Base-by-base conservation (phyloP, 2,888 invertebrate genomes). In the Cephus pygmeus region DNA sequence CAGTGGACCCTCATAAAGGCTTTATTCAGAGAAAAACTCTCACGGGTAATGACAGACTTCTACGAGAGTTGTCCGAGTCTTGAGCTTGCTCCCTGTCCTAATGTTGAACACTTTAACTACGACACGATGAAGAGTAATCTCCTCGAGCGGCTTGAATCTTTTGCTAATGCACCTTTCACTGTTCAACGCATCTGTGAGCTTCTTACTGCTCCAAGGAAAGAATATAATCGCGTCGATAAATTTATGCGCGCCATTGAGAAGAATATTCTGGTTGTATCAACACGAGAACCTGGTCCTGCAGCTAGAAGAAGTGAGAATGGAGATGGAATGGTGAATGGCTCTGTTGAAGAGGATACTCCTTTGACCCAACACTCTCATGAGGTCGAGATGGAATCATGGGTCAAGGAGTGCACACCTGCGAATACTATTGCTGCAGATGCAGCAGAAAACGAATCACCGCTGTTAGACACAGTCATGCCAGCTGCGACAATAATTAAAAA, bases 241-340 rank as follows among this genome's bases (percentile, higher is more conserved):
- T 99, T 97, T 90, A 97, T 99, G 96, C 93, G 99, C 79, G 99
- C 99, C 0, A 93, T 99, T 80, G 99, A 99, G 91, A 99, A 99
- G 92, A 97, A 97, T 87, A 97, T 98, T 85, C 92, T 97, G 85
- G 98, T 98, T 79, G 97, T 98, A 12, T 93, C 93, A 4, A 93
- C 93, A 3, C 90, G 92, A 69, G 93, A 93, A 75, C 93, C 93
- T 0, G 92, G 92, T 0, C 84, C 88, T 3, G 83, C 88, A 56
- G 86, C 88, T 4, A 87, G 91, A 73, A 82, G 90, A n/a, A 91
- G 89, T 75, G 91, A 91, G 73, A 91, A 91, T 12, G 90, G 90
- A 0, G 91, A 91, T n/a, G 88, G 90, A n/a, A 85, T 91, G 88
- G 89, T 91, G 0, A 91, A 91, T 36, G 91, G 91, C 0, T 90